Evolutionary conservation across 2,888 invertebrate species (phyloP).

Genomic region (Lasioglossum oenotherae): DNA sequence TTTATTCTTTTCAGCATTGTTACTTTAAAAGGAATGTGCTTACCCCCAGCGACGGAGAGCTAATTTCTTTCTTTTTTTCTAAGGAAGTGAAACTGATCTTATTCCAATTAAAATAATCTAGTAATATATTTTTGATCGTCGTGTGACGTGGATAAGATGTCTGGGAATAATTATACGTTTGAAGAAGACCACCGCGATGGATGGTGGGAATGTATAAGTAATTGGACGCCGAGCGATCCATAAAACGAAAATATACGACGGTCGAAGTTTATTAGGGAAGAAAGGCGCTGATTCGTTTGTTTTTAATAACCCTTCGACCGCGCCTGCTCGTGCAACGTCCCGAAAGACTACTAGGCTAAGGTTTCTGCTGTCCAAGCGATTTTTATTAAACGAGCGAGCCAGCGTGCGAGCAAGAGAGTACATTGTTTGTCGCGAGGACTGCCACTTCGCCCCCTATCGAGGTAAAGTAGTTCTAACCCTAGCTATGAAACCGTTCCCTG

Average conservation of each 20-base stretch:
- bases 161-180: too few relatives aligned
- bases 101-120: too few relatives aligned
- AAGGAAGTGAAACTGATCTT: too few relatives aligned
- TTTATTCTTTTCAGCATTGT: neutral
- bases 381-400: constrained; percentile 50
- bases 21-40: too few relatives aligned
- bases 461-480: constrained; percentile 13
- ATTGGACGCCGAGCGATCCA: neutral
- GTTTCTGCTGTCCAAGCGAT: constrained; percentile 54
- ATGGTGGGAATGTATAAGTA: neutral
- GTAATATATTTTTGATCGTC: neutral
- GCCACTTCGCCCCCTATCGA: constrained; percentile 39
- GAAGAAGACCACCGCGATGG: neutral
- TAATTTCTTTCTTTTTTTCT: too few relatives aligned
- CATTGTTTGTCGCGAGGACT: constrained; percentile 50
- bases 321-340: neutral
- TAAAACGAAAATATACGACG: neutral
- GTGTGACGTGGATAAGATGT: neutral
- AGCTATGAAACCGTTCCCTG: neutral
- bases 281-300: constrained; percentile 1
- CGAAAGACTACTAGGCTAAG: constrained; percentile 16
- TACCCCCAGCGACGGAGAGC: too few relatives aligned
- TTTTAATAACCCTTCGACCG: constrained; percentile 8
- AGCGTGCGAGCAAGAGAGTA: constrained; percentile 21
- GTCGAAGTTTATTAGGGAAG: neutral